phyloP scores from a whole-genome alignment of 1,140 invertebrate species.

The Diachasma alloeum region DNA sequence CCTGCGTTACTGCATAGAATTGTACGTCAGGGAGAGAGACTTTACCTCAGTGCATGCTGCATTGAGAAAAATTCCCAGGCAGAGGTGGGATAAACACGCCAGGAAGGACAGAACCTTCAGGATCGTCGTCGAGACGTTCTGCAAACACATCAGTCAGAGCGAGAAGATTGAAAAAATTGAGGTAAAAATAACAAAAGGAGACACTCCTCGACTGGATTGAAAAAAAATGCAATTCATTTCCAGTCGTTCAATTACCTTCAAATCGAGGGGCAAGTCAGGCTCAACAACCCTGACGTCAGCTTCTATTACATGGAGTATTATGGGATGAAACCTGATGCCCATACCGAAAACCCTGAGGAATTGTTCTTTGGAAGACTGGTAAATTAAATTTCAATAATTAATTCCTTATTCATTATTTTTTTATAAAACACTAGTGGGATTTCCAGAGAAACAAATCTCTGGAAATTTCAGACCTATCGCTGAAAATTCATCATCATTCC shows the following conservation, averaged over 20 bases:
- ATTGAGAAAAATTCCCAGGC: constrained; percentile 67
- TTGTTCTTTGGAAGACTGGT: constrained; percentile 89
- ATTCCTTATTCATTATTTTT: too few relatives aligned
- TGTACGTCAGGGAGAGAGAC: constrained; percentile 75
- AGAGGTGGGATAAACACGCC: constrained; percentile 67
- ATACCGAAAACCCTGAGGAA: constrained; percentile 76
- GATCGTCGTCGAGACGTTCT: constrained; percentile 88
- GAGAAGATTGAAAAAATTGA: constrained; percentile 89
- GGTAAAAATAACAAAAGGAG: constrained; percentile 62
- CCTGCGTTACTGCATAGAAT: constrained; percentile 79
- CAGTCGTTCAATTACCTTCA: constrained; percentile 84
- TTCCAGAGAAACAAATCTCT: too few relatives aligned
- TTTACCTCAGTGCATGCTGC: constrained; percentile 71
- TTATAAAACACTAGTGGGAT: too few relatives aligned
- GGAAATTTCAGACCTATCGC: too few relatives aligned
- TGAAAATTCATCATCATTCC: too few relatives aligned
- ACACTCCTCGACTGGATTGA: background rate
- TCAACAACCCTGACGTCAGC: constrained; percentile 83
- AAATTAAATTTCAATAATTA: constrained; percentile 46
- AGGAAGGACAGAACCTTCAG: constrained; percentile 73
- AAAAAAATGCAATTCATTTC: background rate
- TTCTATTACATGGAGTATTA: constrained; percentile 90
- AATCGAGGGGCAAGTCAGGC: constrained; percentile 79
- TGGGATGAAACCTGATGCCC: constrained; percentile 77
- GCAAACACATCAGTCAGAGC: constrained; percentile 79